A percentile compares a stretch with the other conserved stretches of the same genome.
Conservation (phyloP, 2,888 invertebrate genomes). For the Vesta saturnalis region DNA sequence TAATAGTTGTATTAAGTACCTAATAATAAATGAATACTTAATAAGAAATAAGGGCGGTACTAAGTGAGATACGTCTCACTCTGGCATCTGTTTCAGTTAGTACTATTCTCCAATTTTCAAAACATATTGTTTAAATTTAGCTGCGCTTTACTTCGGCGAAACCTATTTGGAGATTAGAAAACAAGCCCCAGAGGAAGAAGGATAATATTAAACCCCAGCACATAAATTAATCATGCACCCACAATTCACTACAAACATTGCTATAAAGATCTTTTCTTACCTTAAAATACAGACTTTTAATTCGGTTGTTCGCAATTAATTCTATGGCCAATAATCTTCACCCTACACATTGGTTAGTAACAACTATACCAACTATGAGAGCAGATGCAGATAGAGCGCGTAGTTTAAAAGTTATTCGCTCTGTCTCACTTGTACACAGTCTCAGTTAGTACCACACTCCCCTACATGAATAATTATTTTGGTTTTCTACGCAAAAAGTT, state of each 20-base stretch:
- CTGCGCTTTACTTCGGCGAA: not conserved
- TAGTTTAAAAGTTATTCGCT: too few relatives aligned
- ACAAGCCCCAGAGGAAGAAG: not conserved
- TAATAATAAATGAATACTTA: not conserved
- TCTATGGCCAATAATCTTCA: too few relatives aligned
- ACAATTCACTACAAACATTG: slow-evolving; percentile 1
- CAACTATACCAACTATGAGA: too few relatives aligned
- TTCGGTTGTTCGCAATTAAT: too few relatives aligned
- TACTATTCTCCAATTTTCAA: not conserved
- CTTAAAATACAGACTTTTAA: too few relatives aligned
- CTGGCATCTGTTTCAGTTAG: not conserved
- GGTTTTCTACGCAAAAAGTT: too few relatives aligned
- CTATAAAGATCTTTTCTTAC: not conserved
- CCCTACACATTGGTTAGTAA: too few relatives aligned
- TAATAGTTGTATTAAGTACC: too few relatives aligned
- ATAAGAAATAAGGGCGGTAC: not conserved
- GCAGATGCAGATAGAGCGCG: too few relatives aligned
- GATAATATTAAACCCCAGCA: not conserved
- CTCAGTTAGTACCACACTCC: too few relatives aligned
- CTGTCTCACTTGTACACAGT: too few relatives aligned
- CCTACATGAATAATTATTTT: too few relatives aligned
- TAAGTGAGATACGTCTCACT: not conserved
- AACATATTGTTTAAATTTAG: slow-evolving; percentile 7
- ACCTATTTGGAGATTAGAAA: not conserved
- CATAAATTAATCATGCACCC: not conserved